phyloP scores from a whole-genome alignment of 1,140 invertebrate species.

The Papilio xuthus region DNA sequence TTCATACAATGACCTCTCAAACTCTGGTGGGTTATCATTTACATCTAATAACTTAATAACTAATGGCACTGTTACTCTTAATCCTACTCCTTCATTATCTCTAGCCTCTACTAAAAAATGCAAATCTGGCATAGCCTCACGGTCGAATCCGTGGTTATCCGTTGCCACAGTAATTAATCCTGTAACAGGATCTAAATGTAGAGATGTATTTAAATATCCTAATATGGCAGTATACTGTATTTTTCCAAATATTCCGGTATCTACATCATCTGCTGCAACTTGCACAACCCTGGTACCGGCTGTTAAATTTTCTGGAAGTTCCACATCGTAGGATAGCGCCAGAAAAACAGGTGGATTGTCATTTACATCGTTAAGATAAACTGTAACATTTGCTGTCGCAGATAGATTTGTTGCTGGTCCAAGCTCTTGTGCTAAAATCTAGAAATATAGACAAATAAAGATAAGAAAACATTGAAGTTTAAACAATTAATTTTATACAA shows the following conservation, averaged over 20 bases:
- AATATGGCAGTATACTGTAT: conserved; percentile 89
- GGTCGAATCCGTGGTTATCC: conserved; percentile 89
- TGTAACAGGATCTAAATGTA: conserved; percentile 89
- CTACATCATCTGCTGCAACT: conserved; percentile 89
- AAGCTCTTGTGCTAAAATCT: conserved; percentile 91
- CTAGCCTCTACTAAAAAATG: conserved; percentile 91
- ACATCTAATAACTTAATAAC: conserved; percentile 90
- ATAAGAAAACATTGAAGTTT: no score
- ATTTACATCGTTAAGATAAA: conserved; percentile 93
- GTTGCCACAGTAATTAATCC: conserved; percentile 91
- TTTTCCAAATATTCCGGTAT: conserved; percentile 87
- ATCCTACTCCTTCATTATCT: conserved; percentile 91
- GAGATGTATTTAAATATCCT: conserved; percentile 88
- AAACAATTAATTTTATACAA: neutral
- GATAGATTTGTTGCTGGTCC: conserved; percentile 88
- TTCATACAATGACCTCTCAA: conserved; percentile 90
- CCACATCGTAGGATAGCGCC: conserved; percentile 86
- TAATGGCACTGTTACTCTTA: conserved; percentile 87
- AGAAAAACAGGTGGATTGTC: conserved; percentile 94
- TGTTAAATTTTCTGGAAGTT: conserved; percentile 90
- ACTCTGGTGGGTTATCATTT: conserved; percentile 93
- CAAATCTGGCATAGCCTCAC: conserved; percentile 89
- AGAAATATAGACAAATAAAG: conserved; percentile 47
- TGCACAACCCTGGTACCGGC: conserved; percentile 87
- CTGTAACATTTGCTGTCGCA: conserved; percentile 87